Evolutionary conservation across 2,113 vertebrate genomes (phyloP), one percentile per base, ranked within the genome.

Genomic region (Scortum barcoo): DNA sequence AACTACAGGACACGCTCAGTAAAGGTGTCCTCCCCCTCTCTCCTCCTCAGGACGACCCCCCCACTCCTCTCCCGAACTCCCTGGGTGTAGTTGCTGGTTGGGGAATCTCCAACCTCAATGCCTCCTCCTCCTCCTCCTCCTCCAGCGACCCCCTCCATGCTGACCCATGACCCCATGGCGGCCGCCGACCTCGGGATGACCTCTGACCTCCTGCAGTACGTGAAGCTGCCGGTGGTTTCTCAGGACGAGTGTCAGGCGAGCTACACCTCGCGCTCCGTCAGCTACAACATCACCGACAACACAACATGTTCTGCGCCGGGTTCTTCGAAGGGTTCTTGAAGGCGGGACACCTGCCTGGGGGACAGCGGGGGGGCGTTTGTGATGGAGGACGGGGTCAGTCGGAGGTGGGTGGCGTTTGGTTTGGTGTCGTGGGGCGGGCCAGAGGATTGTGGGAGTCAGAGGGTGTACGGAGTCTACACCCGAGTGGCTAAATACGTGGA

Each of bases 261-360:
- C 92, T 99, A 99, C 0, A 93, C 97, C 56, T 97, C 97, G 0
- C 96, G 98, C 40, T 97, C 97, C 0, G 92, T 94, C 16, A 96
- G 95, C 93, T 99, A 99, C 92, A 99, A 98, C 0, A 97, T 99
- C 90, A 99, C 97, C 0, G 95, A 97, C 82, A 98, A 97, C 91
- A 97, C 82, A 98, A 97, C 91, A 99, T 99, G 98, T 99, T 99
- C 95, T 99, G 98, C 0, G 98, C 98, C 0, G 98, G 98, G 7
- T 99, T 96, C 92, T 96, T 96, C 0, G 95, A 98, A 78, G 98
- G 98, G 0, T n/a, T n/a, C n/a, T n/a, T n/a, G n/a, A n/a, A 98
- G 98, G 14, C 95, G 94, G 19, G 98, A 99, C 94, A 99, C 98
- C 0, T 99, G 98, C 87, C 76, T 98, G 44, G 98, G 98, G 33